Conservation (phyloP, 2,888 invertebrate species). For the Tryphoninae sp. region DNA sequence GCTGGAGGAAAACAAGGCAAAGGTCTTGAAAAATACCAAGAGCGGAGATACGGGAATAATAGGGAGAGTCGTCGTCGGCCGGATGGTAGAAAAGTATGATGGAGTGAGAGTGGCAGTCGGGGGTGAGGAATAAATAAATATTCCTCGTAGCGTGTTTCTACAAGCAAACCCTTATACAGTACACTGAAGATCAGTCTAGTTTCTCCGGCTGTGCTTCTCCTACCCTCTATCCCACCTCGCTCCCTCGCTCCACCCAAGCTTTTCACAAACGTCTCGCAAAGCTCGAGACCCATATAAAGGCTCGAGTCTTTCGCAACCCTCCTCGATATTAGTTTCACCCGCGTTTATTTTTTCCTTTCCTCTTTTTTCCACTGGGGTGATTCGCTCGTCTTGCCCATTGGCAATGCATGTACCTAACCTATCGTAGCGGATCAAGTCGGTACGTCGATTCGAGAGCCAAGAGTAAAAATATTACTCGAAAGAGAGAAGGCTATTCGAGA, state of each 20-base stretch:
- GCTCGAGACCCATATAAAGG: constrained; percentile 56
- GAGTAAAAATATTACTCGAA: constrained; percentile 56
- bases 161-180: constrained; percentile 57
- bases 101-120: constrained; percentile 28
- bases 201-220: constrained; percentile 38
- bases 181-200: constrained; percentile 59
- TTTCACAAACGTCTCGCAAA: constrained; percentile 60
- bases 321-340: constrained; percentile 66
- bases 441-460: constrained; percentile 45
- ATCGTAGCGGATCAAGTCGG: constrained; percentile 47
- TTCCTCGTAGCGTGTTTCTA: constrained; percentile 57
- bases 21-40: neutral
- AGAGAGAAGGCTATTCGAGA: constrained; percentile 48
- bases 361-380: constrained; percentile 59
- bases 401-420: constrained; percentile 48
- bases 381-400: constrained; percentile 35
- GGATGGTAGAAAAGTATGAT: constrained; percentile 21
- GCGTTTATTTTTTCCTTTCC: constrained; percentile 48
- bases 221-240: constrained; percentile 3
- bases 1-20: neutral
- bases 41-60: constrained; percentile 22
- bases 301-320: constrained; percentile 59
- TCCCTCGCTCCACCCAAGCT: constrained; percentile 18
- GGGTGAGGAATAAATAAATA: constrained; percentile 64
- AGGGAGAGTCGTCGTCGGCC: constrained; percentile 19